Percentiles rank a stretch among this genome's conserved stretches.
Evolutionary conservation across 1,140 invertebrate genomes (phyloP).

Genomic region (Drosophila pandora): DNA sequence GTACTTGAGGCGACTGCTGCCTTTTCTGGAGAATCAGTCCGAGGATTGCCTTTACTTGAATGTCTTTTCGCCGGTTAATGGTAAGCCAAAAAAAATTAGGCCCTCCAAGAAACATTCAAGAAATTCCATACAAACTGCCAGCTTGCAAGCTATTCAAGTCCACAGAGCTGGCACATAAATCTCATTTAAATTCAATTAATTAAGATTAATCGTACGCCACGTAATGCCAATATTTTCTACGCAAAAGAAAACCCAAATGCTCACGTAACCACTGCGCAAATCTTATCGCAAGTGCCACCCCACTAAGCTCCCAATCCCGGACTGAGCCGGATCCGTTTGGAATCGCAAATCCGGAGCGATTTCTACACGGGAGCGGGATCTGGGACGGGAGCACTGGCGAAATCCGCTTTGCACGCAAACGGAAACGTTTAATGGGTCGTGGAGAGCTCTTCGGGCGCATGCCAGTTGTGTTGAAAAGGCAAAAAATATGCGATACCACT

Average conservation of each 20-base stretch:
- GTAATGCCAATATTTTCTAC: slow-evolving; percentile 68
- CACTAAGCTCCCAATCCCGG: slow-evolving; percentile 28
- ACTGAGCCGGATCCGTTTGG: slow-evolving; percentile 20
- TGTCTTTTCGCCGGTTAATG: slow-evolving; percentile 96
- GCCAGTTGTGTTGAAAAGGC: slow-evolving; percentile 15
- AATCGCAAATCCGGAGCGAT: slow-evolving; percentile 53
- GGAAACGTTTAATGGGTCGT: slow-evolving; percentile 67
- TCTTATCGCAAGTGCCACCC: slow-evolving; percentile 58
- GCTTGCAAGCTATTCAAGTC: slow-evolving; percentile 5
- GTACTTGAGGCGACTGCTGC: slow-evolving; percentile 92
- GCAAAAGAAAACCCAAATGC: slow-evolving; percentile 42
- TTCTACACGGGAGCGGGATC: slow-evolving; percentile 40
- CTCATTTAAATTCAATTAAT: slow-evolving; percentile 74
- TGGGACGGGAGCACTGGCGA: slow-evolving; percentile 3
- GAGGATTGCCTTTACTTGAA: slow-evolving; percentile 99
- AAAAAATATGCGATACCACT: slow-evolving; percentile 19
- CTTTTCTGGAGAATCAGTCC: slow-evolving; percentile 94
- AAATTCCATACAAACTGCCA: neutral
- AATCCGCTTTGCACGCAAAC: slow-evolving; percentile 61
- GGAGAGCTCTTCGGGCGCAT: slow-evolving; percentile 35
- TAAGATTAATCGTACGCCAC: slow-evolving; percentile 67
- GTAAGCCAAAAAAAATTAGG: slow-evolving; percentile 85
- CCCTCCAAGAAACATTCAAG: neutral
- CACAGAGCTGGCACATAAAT: slow-evolving; percentile 47
- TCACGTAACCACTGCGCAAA: slow-evolving; percentile 45